phyloP scores from a whole-genome alignment of 2,113 vertebrate species.

The Steatornis caripensis region DNA sequence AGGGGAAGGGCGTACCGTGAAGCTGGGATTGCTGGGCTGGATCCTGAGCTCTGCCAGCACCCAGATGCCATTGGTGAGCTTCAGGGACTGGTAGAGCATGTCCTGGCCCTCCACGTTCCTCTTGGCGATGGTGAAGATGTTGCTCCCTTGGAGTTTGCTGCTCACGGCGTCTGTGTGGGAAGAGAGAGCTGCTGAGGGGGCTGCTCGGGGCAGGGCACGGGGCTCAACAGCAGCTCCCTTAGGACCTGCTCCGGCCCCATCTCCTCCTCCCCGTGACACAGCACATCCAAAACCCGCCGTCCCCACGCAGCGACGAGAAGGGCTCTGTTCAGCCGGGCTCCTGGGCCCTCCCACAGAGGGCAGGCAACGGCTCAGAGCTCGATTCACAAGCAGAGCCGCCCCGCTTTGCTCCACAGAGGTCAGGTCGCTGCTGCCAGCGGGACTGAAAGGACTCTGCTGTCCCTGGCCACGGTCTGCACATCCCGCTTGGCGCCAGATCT shows the following conservation, averaged over 20 bases:
- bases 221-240: not conserved
- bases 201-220: not conserved
- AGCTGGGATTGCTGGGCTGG: constrained; percentile 84
- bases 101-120: constrained; percentile 93
- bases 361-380: not conserved
- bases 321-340: not conserved
- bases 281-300: not conserved
- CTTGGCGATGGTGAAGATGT: constrained; percentile 95
- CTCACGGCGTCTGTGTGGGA: constrained; percentile 78
- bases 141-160: constrained; percentile 90
- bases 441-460: not conserved
- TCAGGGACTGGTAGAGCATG: constrained; percentile 98
- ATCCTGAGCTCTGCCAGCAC: constrained; percentile 90
- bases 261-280: not conserved
- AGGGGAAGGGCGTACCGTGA: constrained; percentile 74
- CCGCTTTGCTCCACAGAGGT: not conserved
- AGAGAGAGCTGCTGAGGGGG: not conserved
- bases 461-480: not conserved
- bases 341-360: not conserved
- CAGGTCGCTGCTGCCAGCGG: not conserved
- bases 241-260: not conserved
- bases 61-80: constrained; percentile 95
- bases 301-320: not conserved
- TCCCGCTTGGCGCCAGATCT: not conserved
- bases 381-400: accelerated